Evolutionary conservation across 2,888 invertebrate genomes (phyloP).

Genomic region (Coenonympha arcania): DNA sequence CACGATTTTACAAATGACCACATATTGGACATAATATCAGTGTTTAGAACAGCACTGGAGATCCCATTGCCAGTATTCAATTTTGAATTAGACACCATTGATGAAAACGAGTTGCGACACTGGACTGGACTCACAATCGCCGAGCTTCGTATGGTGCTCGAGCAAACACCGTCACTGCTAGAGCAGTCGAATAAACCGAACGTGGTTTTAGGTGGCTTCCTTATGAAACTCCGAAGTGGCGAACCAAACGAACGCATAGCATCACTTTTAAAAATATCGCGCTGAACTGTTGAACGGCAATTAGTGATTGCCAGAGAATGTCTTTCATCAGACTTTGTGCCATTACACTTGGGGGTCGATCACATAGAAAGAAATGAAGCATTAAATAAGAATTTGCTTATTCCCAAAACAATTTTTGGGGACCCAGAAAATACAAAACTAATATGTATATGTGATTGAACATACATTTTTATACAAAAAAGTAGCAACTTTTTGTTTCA

Average conservation of each 20-base stretch:
- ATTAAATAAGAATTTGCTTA: not conserved
- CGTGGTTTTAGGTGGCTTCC: not conserved
- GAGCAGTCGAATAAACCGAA: not conserved
- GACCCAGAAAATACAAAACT: not conserved
- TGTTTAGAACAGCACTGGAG: not conserved
- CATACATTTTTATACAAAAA: not conserved
- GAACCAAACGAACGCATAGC: not conserved
- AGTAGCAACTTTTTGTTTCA: not conserved
- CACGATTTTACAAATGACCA: not conserved
- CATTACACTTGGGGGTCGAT: constrained; percentile 1
- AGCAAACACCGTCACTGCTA: not conserved
- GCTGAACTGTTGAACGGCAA: not conserved
- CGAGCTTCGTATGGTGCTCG: not conserved
- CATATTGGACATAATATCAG: not conserved
- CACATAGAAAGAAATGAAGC: not conserved
- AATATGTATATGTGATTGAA: not conserved
- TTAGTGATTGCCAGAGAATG: not conserved
- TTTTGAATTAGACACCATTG: not conserved
- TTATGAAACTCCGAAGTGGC: constrained; percentile 1
- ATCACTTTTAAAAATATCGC: not conserved
- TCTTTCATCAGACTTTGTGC: not conserved
- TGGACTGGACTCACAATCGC: not conserved
- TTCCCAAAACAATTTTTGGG: not conserved
- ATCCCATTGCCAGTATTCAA: not conserved
- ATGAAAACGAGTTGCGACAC: not conserved